Conservation (phyloP, 2,888 invertebrate genomes). For the Morpho achilles region DNA sequence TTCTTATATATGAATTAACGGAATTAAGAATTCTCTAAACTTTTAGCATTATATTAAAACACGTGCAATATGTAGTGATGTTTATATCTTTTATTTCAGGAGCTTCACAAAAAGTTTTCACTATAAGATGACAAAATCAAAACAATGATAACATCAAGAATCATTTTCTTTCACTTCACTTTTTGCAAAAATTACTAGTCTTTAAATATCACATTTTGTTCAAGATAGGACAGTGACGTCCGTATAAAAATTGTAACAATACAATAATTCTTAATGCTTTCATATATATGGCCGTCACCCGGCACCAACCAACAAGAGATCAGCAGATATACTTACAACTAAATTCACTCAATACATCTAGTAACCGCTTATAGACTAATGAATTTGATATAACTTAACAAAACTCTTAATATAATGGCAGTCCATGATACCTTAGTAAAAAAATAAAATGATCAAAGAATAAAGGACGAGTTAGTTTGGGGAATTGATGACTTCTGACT, state of each 20-base stretch:
- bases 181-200: slow-evolving; percentile 69
- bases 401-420: slow-evolving; percentile 68
- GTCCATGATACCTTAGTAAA: slow-evolving; percentile 54
- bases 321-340: slow-evolving; percentile 69
- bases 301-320: slow-evolving; percentile 73
- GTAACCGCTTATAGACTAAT: slow-evolving; percentile 64
- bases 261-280: slow-evolving; percentile 78
- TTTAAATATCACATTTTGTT: slow-evolving; percentile 78
- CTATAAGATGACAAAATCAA: slow-evolving; percentile 74
- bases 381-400: slow-evolving; percentile 61
- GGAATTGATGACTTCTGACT: slow-evolving; percentile 37
- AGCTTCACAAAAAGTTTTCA: slow-evolving; percentile 73
- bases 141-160: slow-evolving; percentile 77
- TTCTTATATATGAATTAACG: too few species aligned
- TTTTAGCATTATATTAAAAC: background rate
- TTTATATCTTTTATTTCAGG: slow-evolving; percentile 57
- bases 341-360: slow-evolving; percentile 65
- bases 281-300: slow-evolving; percentile 65
- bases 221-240: slow-evolving; percentile 74
- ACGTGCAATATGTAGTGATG: background rate
- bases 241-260: slow-evolving; percentile 71
- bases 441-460: slow-evolving; percentile 56
- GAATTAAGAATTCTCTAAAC: background rate
- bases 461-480: slow-evolving; percentile 35
- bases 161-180: slow-evolving; percentile 53